Evolutionary conservation across 2,888 invertebrate species (phyloP).

Genomic region (Xestia ashworthii): DNA sequence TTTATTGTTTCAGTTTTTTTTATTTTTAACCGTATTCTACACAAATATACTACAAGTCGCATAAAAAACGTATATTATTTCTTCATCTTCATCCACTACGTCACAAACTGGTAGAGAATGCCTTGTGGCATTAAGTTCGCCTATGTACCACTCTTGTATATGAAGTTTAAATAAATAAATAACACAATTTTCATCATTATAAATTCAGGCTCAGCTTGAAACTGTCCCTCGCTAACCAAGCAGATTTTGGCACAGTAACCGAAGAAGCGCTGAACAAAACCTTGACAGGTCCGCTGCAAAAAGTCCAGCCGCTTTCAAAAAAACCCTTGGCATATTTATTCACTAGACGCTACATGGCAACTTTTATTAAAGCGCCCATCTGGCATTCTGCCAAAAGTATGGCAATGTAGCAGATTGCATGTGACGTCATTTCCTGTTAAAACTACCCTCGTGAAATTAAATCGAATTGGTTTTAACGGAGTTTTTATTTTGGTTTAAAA

Average conservation of each 20-base stretch:
- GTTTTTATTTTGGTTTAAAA: conserved; percentile 38
- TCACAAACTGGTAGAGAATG: no score
- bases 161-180: no score
- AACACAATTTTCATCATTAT: neutral
- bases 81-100: no score
- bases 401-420: conserved; percentile 59
- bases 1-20: no score
- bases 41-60: no score
- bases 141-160: no score
- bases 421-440: conserved; percentile 54
- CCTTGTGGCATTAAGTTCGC: no score
- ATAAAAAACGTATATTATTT: no score
- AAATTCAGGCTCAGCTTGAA: neutral
- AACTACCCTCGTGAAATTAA: conserved; percentile 53
- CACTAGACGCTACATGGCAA: conserved; percentile 50
- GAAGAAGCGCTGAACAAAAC: conserved; percentile 20
- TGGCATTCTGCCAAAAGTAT: conserved; percentile 59
- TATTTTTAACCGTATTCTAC: no score
- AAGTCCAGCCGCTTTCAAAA: conserved; percentile 32
- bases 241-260: conserved; percentile 28
- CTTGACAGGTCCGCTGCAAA: conserved; percentile 31
- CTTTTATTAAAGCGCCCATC: conserved; percentile 60
- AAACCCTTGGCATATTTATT: conserved; percentile 50
- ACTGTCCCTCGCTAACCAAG: neutral
- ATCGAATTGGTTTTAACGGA: conserved; percentile 42